These are phyloP conservation scores for Aeoliscus strigatus DNA, from an alignment of 2,797 vertebrate species.

Conservation along the genomic window DNA sequence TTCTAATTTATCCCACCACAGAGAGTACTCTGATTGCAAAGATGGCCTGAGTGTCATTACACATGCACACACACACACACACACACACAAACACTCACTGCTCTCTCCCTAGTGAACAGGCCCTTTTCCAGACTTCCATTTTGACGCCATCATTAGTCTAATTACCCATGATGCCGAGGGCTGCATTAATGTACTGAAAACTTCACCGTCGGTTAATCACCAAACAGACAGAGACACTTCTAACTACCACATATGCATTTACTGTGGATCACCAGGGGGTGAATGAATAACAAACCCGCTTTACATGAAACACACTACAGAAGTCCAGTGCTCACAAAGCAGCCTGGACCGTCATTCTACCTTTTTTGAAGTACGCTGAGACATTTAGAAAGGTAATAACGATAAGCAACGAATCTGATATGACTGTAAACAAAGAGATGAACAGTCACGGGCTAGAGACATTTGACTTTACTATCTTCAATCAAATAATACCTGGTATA, in stretches of 20 bases:
- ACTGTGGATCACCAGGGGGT: slow-evolving; percentile 21
- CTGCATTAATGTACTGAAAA: slow-evolving; percentile 66
- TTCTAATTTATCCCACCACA: slow-evolving; percentile 49
- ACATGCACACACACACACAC: slow-evolving; percentile 6
- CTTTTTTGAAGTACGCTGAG: too few relatives aligned
- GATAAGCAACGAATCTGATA: too few relatives aligned
- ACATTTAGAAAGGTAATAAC: too few relatives aligned
- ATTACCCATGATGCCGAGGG: slow-evolving; percentile 71
- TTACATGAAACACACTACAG: slow-evolving; percentile 20
- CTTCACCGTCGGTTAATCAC: slow-evolving; percentile 62
- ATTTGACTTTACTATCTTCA: too few relatives aligned
- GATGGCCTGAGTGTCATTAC: slow-evolving; percentile 25
- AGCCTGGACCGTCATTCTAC: too few relatives aligned
- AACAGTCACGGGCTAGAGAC: too few relatives aligned
- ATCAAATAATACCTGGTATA: too few relatives aligned
- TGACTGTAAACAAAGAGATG: too few relatives aligned
- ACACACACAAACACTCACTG: too few relatives aligned
- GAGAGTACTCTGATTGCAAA: slow-evolving; percentile 47
- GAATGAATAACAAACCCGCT: slow-evolving; percentile 40
- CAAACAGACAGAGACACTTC: slow-evolving; percentile 49
- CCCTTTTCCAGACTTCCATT: slow-evolving; percentile 59
- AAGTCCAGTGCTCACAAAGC: too few relatives aligned
- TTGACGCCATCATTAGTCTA: slow-evolving; percentile 72
- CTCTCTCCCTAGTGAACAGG: slow-evolving; percentile 47
- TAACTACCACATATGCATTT: slow-evolving; percentile 42